These are phyloP conservation scores for Pseudomyrmex cubaensis DNA, from an alignment of 1,140 invertebrate genomes.

Conservation along the genomic window DNA sequence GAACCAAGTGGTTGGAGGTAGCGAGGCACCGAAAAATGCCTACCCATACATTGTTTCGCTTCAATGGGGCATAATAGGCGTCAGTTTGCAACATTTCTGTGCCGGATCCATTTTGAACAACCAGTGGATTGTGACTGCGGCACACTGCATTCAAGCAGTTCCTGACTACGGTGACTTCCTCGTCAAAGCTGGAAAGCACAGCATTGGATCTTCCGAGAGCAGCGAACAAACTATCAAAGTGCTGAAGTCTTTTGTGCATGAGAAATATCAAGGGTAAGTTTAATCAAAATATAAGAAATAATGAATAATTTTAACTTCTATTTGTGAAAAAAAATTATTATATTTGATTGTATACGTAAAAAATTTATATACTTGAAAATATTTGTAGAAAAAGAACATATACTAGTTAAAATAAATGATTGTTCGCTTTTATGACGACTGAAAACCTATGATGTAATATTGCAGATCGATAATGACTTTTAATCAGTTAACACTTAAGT, in stretches of 20 bases:
- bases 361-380: too few species aligned
- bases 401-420: too few species aligned
- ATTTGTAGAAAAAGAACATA: too few species aligned
- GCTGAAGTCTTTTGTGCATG: constrained; percentile 82
- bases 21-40: constrained; percentile 76
- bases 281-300: constrained; percentile 18
- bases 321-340: too few species aligned
- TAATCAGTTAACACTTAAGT: too few species aligned
- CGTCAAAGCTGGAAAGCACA: constrained; percentile 77
- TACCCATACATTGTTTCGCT: constrained; percentile 85
- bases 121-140: constrained; percentile 86
- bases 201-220: constrained; percentile 71
- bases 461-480: too few species aligned
- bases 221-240: constrained; percentile 83
- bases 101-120: constrained; percentile 85
- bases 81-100: constrained; percentile 84
- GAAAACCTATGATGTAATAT: too few species aligned
- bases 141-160: constrained; percentile 83
- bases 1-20: constrained; percentile 83
- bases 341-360: neutral
- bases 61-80: constrained; percentile 72
- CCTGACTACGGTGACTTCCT: constrained; percentile 65
- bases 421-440: too few species aligned
- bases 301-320: neutral
- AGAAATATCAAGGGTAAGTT: constrained; percentile 84